Base-by-base conservation (phyloP, 2,888 invertebrate species). In the Drosophila acutilabella region DNA sequence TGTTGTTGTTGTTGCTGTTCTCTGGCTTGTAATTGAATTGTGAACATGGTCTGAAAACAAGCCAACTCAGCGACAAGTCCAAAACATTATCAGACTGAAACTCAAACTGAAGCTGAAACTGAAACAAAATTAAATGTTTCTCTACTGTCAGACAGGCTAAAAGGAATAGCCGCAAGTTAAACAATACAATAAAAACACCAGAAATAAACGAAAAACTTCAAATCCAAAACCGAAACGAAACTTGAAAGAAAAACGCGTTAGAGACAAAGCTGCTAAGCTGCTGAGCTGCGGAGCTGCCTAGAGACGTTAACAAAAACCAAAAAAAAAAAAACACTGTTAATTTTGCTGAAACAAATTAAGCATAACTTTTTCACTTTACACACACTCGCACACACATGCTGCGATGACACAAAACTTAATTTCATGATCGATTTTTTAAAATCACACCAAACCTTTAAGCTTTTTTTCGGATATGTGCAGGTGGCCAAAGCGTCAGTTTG, bases 11-110 rank as follows among this genome's bases (percentile, higher is more conserved):
- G 72, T 64, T 0, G 78, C 67, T 81, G 78, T 78, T 88, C 79
- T 71, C 70, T 57, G 47, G 42, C 69, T 85, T 82, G 89, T 82
- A 88, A 82, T 82, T 82, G 86, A 82, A 82, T 88, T 82, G 87
- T 83, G 82, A 88, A 88, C 84, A 87, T 48, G 71, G 18, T 44
- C 51, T 14, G 38, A 23, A 59, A 62, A 57, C 57, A 57, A 16
- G 57, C 23, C 36, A 57, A 26, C 33, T 23, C 33, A 47, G 60
- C 18, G 48, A 58, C 53, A 65, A 45, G 64, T 50, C 50, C 30
- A 41, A 38, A 47, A 54, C 61, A 62, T 61, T 64, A 62, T 59
- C 58, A 71, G 67, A 61, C 41, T 56, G 58, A 70, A 77, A 71
- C 80, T 59, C 58, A 70, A 69, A 61, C 41, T 59, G 54, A 68